Conservation (phyloP, 2,113 vertebrate genomes). For the Cyanistes caeruleus region DNA sequence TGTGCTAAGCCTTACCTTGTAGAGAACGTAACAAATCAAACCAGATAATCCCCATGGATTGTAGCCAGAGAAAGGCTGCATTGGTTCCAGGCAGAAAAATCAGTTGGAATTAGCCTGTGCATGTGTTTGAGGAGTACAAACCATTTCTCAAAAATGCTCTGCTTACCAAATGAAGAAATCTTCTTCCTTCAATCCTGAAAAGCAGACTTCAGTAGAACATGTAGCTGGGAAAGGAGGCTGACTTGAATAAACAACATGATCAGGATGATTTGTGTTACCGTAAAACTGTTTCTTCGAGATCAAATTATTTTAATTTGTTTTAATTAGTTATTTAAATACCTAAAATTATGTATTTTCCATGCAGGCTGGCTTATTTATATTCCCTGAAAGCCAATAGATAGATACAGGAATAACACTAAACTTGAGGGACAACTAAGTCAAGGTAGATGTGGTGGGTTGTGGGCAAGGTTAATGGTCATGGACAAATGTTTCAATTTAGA, state of each 20-base stretch:
- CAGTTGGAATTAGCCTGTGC: not conserved
- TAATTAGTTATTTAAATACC: constrained; percentile 6
- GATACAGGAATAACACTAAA: not conserved
- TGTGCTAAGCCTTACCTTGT: not conserved
- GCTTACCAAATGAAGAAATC: not conserved
- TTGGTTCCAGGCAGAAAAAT: not conserved
- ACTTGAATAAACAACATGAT: not conserved
- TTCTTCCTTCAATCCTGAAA: not conserved
- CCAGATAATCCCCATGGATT: not conserved
- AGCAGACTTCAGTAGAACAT: not conserved
- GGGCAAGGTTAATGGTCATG: not conserved
- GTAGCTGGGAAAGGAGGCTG: not conserved
- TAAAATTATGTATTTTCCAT: not conserved
- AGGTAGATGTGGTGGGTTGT: not conserved
- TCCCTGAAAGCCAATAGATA: not conserved
- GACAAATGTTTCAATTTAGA: not conserved
- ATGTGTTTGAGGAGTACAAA: not conserved
- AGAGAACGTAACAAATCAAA: not conserved
- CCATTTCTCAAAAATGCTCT: not conserved
- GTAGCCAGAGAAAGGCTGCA: not conserved
- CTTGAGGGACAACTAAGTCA: not conserved
- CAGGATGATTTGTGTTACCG: not conserved
- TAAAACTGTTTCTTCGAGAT: not conserved
- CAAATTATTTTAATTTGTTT: constrained; percentile 6
- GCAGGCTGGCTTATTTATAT: not conserved